A percentile compares a stretch with the other conserved stretches of the same genome.
Evolutionary conservation across 2,113 vertebrate genomes (phyloP).

Genomic region (Potamarius usumacintae): DNA sequence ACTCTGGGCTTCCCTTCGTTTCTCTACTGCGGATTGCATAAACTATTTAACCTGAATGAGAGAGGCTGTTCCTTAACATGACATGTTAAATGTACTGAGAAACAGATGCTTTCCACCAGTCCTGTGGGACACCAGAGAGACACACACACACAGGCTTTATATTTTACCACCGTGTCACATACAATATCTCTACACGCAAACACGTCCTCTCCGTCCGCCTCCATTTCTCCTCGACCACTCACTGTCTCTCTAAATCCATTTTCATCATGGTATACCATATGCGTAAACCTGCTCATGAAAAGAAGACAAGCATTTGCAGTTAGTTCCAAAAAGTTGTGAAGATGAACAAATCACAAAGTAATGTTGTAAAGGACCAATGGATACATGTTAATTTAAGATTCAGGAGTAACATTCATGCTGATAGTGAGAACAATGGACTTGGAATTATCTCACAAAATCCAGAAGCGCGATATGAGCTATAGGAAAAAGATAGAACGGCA

Average conservation of each 20-base stretch:
- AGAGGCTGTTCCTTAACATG: slow-evolving; percentile 45
- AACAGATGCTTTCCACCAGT: slow-evolving; percentile 39
- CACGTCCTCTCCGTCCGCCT: background rate
- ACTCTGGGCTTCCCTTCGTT: background rate
- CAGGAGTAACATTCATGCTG: background rate
- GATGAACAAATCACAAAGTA: background rate
- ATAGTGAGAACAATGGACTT: background rate
- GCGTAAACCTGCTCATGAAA: background rate
- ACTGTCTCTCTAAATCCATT: background rate
- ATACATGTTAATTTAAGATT: background rate
- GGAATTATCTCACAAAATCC: background rate
- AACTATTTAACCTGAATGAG: slow-evolving; percentile 56
- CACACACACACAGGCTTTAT: background rate
- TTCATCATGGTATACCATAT: background rate
- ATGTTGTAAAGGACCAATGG: background rate
- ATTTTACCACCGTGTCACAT: slow-evolving; percentile 10
- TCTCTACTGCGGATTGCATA: slow-evolving; percentile 34
- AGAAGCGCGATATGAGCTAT: background rate
- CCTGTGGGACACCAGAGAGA: slow-evolving; percentile 26
- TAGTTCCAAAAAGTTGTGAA: background rate
- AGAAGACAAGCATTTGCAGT: background rate
- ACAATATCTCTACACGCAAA: slow-evolving; percentile 15
- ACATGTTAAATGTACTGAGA: slow-evolving; percentile 57
- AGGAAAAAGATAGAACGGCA: background rate
- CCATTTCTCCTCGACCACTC: background rate